A percentile compares a stretch with the other conserved stretches of the same genome.
These are phyloP conservation scores for Arothron firmamentum DNA, from an alignment of 2,113 vertebrate genomes.

Conservation along the genomic window DNA sequence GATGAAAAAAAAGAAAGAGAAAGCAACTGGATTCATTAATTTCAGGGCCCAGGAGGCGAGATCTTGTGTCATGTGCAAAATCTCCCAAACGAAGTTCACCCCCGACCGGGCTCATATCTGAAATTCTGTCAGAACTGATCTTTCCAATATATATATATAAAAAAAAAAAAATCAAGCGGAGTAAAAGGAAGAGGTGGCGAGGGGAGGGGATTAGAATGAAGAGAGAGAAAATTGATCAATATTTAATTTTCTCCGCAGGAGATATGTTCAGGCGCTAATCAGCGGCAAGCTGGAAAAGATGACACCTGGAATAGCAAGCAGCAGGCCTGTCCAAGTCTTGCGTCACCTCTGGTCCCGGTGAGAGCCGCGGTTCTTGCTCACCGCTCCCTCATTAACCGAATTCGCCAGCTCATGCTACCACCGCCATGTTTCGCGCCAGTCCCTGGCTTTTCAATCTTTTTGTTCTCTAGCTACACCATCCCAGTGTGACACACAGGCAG, in stretches of 20 bases:
- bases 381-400: constrained; percentile 16
- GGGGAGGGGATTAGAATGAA: constrained; percentile 34
- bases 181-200: constrained; percentile 17
- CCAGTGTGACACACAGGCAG: constrained; percentile 39
- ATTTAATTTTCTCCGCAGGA: constrained; percentile 78
- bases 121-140: constrained; percentile 53
- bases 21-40: constrained; percentile 1
- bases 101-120: constrained; percentile 39
- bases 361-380: constrained; percentile 6
- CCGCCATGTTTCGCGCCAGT: not conserved
- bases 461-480: constrained; percentile 38
- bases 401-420: constrained; percentile 5
- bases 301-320: constrained; percentile 76
- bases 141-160: constrained; percentile 28
- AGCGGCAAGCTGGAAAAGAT: constrained; percentile 67
- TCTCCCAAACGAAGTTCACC: constrained; percentile 10
- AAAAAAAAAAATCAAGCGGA: constrained; percentile 7
- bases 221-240: constrained; percentile 77
- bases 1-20: not conserved
- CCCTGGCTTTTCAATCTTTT: constrained; percentile 3
- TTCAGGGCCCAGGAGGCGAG: not conserved
- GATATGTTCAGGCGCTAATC: constrained; percentile 76
- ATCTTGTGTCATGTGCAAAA: constrained; percentile 23
- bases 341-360: constrained; percentile 15
- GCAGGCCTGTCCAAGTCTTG: constrained; percentile 15